Percentiles rank a stretch among this genome's conserved stretches.
phyloP scores from a whole-genome alignment of 1,140 invertebrate species.

The Penaeus vannamei region DNA sequence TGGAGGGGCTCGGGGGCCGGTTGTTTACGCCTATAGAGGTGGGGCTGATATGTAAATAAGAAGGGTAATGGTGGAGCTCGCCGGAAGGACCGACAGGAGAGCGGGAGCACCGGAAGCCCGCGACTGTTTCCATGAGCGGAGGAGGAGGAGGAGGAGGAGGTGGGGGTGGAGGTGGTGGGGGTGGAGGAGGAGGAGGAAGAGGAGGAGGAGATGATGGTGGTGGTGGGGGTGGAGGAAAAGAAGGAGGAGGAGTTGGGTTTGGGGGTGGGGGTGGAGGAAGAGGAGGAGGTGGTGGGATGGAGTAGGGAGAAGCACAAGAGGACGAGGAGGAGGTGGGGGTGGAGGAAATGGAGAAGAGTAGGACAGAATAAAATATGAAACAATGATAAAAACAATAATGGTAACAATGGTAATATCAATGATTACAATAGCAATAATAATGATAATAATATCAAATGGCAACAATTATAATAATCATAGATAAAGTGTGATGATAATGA shows the following conservation, averaged over 20 bases:
- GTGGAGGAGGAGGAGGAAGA: neutral
- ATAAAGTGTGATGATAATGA: neutral
- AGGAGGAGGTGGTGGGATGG: neutral
- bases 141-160: constrained; percentile 27
- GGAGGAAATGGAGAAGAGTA: neutral
- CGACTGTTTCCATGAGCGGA: constrained; percentile 22
- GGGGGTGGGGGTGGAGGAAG: neutral
- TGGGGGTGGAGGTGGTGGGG: neutral
- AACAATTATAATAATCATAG: neutral
- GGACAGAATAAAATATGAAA: too few relatives aligned
- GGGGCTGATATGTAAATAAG: constrained; percentile 57
- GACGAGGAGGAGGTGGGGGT: neutral
- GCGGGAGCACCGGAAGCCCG: constrained; percentile 33
- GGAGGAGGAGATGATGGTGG: too few relatives aligned
- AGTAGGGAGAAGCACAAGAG: neutral
- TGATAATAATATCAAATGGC: too few relatives aligned
- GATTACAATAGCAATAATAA: too few relatives aligned
- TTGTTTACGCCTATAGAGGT: constrained; percentile 34
- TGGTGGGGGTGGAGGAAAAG: neutral
- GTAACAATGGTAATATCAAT: too few relatives aligned
- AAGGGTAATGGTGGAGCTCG: constrained; percentile 37
- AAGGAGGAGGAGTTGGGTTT: neutral
- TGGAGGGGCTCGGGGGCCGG: neutral
- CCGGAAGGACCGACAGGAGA: constrained; percentile 31
- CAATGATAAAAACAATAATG: too few relatives aligned